A percentile compares a stretch with the other conserved stretches of the same genome.
Conservation (phyloP, 2,113 vertebrate genomes). For the Cichladusa arquata region DNA sequence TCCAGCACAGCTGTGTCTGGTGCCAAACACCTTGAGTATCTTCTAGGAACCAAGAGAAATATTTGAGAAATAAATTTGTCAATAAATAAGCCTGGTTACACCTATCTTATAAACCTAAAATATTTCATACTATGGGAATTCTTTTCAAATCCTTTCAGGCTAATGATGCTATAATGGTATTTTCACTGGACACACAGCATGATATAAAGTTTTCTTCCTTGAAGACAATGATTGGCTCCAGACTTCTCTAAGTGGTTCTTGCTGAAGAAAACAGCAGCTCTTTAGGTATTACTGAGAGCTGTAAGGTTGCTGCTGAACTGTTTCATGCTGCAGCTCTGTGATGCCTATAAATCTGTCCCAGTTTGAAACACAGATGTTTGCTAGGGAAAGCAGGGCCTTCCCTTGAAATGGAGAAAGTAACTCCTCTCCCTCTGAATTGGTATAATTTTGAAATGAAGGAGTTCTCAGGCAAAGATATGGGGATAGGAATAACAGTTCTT, state of each 20-base stretch:
- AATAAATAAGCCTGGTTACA: not conserved
- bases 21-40: not conserved
- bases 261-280: not conserved
- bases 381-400: too few relatives aligned
- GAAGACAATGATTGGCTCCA: not conserved
- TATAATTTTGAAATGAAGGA: too few relatives aligned
- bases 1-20: not conserved
- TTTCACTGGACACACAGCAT: not conserved
- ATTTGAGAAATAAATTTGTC: not conserved
- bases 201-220: not conserved
- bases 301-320: not conserved
- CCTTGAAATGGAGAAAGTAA: too few relatives aligned
- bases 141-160: not conserved
- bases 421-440: too few relatives aligned
- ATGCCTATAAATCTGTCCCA: not conserved
- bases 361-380: too few relatives aligned
- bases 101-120: not conserved
- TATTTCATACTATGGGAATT: not conserved
- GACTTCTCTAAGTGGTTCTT: not conserved
- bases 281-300: not conserved
- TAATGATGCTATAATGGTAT: not conserved
- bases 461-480: too few relatives aligned
- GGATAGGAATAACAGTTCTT: too few relatives aligned
- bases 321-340: not conserved
- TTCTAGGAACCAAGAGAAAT: not conserved